Base-by-base conservation (phyloP, 2,113 vertebrate genomes). In the Cyprinodon brontotheroides region DNA sequence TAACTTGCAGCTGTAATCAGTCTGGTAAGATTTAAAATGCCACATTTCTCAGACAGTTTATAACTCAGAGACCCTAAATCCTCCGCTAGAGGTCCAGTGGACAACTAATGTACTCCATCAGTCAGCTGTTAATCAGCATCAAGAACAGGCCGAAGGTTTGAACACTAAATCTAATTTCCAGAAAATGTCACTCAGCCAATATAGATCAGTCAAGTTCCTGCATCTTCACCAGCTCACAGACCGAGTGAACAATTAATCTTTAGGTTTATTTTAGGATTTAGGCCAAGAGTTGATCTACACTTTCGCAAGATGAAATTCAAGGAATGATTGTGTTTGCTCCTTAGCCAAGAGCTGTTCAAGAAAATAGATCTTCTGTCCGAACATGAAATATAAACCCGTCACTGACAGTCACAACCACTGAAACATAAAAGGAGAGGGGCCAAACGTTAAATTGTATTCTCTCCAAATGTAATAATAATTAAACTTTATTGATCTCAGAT, bases 21-120 rank as follows among this genome's bases (percentile, higher is more conserved):
- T 36, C 17, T 53, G 29, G 68, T 70, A 22, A 53, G 68, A 79
- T 71, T 74, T 61, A 79, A 74, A 74, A 61, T 10, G 67, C n/a
- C 53, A 37, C 41, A 61, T 79, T 71, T 65, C 39, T 63, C 57
- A 5, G 41, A 40, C 5, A 39, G 72, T 81, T 82, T 77, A 70
- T 47, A 39, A 61, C 61, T 13, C 39, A 1, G 22, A 61, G 61
- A 50, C 76, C 17, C 69, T 65, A 73, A 70, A 70, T 50, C 14
- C 53, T 48, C 14, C 37, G 67, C 67, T 2, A 22, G 47, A 57
- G 13, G 63, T 15, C 36, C n/a, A 9, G 60, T 8, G 13, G 63
- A 70, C 53, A 50, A n/a, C 65, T 29, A 10, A 76, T 66, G 57
- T 14, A n/a, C 60, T 57, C 20, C 3, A 60, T 50, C 11, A 47